Conservation (phyloP, 1,140 invertebrate genomes). For the Ephestia elutella region DNA sequence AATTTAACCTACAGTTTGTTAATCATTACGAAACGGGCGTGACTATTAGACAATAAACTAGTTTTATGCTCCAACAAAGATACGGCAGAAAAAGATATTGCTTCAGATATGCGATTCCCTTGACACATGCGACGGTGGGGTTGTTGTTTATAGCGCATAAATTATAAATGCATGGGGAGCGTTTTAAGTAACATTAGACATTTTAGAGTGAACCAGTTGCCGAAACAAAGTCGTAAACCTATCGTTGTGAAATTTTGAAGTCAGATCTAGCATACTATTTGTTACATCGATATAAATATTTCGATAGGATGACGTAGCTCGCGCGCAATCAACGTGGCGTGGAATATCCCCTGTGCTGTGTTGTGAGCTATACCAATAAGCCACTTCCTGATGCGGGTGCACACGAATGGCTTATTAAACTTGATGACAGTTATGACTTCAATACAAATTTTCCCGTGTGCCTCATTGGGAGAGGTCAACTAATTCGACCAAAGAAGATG, state of each 20-base stretch:
- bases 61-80: slow-evolving; percentile 34
- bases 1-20: slow-evolving; percentile 19
- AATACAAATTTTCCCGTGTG: slow-evolving; percentile 58
- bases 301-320: slow-evolving; percentile 37
- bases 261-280: slow-evolving; percentile 16
- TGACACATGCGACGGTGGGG: slow-evolving; percentile 35
- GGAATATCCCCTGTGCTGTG: slow-evolving; percentile 16
- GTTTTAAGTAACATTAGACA: slow-evolving; percentile 20
- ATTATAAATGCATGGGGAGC: slow-evolving; percentile 45
- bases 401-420: slow-evolving; percentile 51
- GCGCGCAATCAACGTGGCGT: slow-evolving; percentile 28
- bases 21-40: slow-evolving; percentile 45
- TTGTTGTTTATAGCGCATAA: slow-evolving; percentile 51
- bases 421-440: slow-evolving; percentile 61
- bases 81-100: slow-evolving; percentile 36
- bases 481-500: slow-evolving; percentile 54
- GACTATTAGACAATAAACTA: slow-evolving; percentile 38
- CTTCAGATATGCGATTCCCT: slow-evolving; percentile 33
- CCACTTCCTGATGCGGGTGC: slow-evolving; percentile 65
- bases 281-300: slow-evolving; percentile 10
- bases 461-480: slow-evolving; percentile 56
- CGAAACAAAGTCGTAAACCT: slow-evolving; percentile 9
- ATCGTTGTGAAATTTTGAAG: slow-evolving; percentile 11
- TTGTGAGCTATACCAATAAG: slow-evolving; percentile 63
- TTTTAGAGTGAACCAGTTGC: slow-evolving; percentile 12